Percentiles rank a stretch among this genome's conserved stretches.
Evolutionary conservation across 1,140 invertebrate species (phyloP).

Genomic region (Drosophila sulfurigaster): DNA sequence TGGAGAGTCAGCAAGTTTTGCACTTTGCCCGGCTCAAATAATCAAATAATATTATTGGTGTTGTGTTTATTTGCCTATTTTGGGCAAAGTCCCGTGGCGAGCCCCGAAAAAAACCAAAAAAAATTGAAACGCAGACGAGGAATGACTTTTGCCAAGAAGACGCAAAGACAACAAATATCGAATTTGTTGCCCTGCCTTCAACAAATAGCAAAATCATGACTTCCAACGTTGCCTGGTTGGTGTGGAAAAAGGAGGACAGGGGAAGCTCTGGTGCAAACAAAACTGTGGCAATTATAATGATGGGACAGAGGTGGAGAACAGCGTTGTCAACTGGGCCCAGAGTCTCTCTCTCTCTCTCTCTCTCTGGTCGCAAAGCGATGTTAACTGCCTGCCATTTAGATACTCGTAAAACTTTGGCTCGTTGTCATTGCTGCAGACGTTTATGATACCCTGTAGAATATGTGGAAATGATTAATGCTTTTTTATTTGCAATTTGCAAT

Average conservation of each 20-base stretch:
- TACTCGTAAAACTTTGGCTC: background rate
- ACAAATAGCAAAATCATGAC: constrained; percentile 27
- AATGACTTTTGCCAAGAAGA: background rate
- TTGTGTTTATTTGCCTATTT: background rate
- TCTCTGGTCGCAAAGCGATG: background rate
- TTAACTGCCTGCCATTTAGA: background rate
- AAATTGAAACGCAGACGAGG: no score
- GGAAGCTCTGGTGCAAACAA: background rate
- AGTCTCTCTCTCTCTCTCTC: background rate
- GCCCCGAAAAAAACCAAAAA: constrained; percentile 4
- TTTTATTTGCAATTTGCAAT: no score
- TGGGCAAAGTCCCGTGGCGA: background rate
- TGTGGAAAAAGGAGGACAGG: background rate
- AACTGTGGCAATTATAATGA: constrained; percentile 1
- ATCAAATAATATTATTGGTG: background rate
- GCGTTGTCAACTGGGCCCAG: background rate
- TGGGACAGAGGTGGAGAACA: background rate
- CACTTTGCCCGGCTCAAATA: constrained; percentile 5
- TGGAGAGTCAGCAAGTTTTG: background rate
- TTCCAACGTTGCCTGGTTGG: background rate
- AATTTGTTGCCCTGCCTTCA: constrained; percentile 21
- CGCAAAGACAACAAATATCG: background rate
- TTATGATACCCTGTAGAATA: background rate
- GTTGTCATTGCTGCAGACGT: background rate
- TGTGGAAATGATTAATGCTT: background rate